Conservation (phyloP, 2,888 invertebrate species). For the Tachystola acroxantha region DNA sequence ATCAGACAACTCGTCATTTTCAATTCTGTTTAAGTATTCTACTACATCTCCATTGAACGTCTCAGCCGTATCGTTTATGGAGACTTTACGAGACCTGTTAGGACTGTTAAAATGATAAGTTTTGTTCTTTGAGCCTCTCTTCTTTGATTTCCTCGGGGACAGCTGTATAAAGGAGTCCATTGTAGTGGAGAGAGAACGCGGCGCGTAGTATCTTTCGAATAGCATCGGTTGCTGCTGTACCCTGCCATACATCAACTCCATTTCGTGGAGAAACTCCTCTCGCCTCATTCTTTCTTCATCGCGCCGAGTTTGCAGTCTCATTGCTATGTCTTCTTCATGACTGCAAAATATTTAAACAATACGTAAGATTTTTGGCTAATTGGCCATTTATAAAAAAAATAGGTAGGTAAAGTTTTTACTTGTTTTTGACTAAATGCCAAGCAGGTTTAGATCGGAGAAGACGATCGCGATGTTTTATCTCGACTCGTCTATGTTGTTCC, state of each 20-base stretch:
- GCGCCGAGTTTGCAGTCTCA: conserved; percentile 81
- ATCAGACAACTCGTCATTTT: conserved; percentile 51
- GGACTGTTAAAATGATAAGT: conserved; percentile 44
- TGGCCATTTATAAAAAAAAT: background rate
- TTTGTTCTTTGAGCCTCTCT: conserved; percentile 34
- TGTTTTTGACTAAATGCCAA: conserved; percentile 83
- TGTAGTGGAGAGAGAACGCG: conserved; percentile 49
- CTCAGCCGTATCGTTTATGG: conserved; percentile 56
- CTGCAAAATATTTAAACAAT: conserved; percentile 35
- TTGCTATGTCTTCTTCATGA: conserved; percentile 82
- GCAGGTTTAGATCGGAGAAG: conserved; percentile 81
- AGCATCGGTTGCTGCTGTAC: conserved; percentile 84
- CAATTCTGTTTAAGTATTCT: conserved; percentile 56
- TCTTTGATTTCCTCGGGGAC: conserved; percentile 61
- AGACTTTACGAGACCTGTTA: conserved; percentile 51
- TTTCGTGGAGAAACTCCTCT: conserved; percentile 83
- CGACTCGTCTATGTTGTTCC: conserved; percentile 78
- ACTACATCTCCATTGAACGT: conserved; percentile 46
- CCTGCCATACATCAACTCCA: conserved; percentile 85
- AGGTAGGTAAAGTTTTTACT: conserved; percentile 31
- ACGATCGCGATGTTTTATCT: conserved; percentile 78
- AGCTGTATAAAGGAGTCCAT: conserved; percentile 48
- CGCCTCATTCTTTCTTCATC: conserved; percentile 83
- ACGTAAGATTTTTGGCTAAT: conserved; percentile 2
- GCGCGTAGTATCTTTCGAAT: conserved; percentile 83